Evolutionary conservation across 2,888 invertebrate species (phyloP).

Genomic region (Nematopogon swammerdamellus): DNA sequence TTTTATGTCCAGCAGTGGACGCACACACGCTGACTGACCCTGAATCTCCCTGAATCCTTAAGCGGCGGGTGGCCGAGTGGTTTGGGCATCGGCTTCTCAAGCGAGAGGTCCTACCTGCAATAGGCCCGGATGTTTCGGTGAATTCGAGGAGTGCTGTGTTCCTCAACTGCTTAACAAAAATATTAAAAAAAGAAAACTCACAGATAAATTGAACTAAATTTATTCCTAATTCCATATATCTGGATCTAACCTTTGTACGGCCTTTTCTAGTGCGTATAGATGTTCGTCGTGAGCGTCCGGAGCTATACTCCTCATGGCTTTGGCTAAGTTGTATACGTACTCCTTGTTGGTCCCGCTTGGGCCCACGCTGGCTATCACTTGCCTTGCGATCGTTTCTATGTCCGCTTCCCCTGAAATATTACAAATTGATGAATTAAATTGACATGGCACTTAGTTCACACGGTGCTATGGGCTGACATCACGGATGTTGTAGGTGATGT

Average conservation of each 20-base stretch:
- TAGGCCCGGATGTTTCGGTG: too few relatives aligned
- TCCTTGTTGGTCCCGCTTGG: conserved; percentile 91
- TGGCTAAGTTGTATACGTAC: conserved; percentile 82
- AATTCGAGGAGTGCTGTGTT: too few relatives aligned
- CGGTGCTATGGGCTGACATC: too few relatives aligned
- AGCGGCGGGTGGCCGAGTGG: too few relatives aligned
- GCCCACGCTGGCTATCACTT: conserved; percentile 71
- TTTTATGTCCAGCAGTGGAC: too few relatives aligned
- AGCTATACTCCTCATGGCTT: conserved; percentile 71
- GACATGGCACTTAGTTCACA: too few relatives aligned
- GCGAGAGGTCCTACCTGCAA: too few relatives aligned
- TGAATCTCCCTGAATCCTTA: too few relatives aligned
- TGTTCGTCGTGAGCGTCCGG: conserved; percentile 74
- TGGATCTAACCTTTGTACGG: conserved; percentile 35
- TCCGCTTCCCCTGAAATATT: conserved; percentile 67
- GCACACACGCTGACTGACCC: too few relatives aligned
- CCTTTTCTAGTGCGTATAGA: conserved; percentile 67
- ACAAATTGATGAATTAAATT: not conserved
- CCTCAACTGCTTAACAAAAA: too few relatives aligned
- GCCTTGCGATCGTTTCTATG: conserved; percentile 72
- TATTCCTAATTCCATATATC: conserved; percentile 10
- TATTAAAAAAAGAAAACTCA: not conserved
- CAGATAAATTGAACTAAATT: conserved; percentile 1
- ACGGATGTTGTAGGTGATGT: too few relatives aligned
- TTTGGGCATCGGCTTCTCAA: too few relatives aligned